phyloP scores from a whole-genome alignment of 1,140 invertebrate genomes.

The Ceratosolen fusciceps region DNA sequence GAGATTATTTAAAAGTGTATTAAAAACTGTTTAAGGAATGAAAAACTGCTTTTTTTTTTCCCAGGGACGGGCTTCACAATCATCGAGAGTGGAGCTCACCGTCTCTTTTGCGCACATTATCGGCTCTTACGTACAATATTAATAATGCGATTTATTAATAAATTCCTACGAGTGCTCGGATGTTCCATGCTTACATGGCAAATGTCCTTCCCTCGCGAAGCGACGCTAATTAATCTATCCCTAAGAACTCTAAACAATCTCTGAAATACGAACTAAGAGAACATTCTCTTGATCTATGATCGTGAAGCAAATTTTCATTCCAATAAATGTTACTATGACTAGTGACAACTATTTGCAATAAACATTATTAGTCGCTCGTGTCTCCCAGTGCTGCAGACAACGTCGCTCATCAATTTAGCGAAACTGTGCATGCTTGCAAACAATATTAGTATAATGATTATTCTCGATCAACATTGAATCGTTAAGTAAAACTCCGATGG shows the following conservation, averaged over 20 bases:
- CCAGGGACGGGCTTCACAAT: too few relatives aligned
- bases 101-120: not conserved
- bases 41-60: slow-evolving; percentile 26
- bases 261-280: too few relatives aligned
- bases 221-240: too few relatives aligned
- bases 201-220: too few relatives aligned
- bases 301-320: slow-evolving; percentile 23
- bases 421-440: slow-evolving; percentile 20
- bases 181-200: too few relatives aligned
- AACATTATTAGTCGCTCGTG: not conserved
- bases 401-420: not conserved
- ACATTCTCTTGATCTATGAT: too few relatives aligned
- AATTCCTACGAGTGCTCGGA: too few relatives aligned
- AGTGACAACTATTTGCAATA: not conserved
- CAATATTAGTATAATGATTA: too few relatives aligned
- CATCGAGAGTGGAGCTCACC: too few relatives aligned
- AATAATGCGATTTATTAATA: too few relatives aligned
- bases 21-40: slow-evolving; percentile 5
- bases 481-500: slow-evolving; percentile 6
- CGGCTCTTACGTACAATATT: not conserved
- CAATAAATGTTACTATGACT: not conserved
- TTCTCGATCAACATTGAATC: not conserved
- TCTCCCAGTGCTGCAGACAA: not conserved
- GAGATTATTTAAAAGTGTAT: too few relatives aligned
- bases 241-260: too few relatives aligned